Conservation (phyloP, 1,140 invertebrate genomes). For the Hydropsyche tenuis region DNA sequence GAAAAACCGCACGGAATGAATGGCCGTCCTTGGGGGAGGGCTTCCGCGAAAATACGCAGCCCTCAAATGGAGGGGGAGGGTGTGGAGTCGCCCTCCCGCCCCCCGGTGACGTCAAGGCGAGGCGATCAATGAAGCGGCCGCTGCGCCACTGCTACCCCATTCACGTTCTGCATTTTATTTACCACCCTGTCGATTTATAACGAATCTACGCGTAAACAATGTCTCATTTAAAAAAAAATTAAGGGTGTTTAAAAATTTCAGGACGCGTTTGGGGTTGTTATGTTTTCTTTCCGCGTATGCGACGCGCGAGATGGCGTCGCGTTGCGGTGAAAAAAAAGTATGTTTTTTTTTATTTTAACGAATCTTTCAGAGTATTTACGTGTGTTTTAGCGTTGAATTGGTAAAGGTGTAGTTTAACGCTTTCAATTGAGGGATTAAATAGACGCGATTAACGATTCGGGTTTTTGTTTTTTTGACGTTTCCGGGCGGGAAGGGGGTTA, state of each 20-base stretch:
- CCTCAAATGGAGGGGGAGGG: not conserved
- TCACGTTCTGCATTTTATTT: not conserved
- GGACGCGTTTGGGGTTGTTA: no score
- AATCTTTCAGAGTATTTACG: no score
- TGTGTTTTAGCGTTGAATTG: no score
- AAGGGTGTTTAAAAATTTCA: not conserved
- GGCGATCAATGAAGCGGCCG: conserved; percentile 32
- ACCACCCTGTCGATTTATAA: not conserved
- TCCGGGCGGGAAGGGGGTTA: not conserved
- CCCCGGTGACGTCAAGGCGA: conserved; percentile 27
- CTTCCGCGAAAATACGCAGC: conserved; percentile 22
- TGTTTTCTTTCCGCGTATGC: no score
- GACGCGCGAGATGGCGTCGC: no score
- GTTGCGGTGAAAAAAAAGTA: no score
- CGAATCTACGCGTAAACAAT: not conserved
- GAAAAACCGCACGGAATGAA: no score
- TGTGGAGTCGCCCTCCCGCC: not conserved
- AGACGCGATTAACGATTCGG: no score
- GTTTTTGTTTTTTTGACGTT: conserved; percentile 9
- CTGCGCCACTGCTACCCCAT: conserved; percentile 18
- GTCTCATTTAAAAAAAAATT: not conserved
- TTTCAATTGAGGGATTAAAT: no score
- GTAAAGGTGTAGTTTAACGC: no score
- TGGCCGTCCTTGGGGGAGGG: not conserved
- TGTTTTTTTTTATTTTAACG: no score